phyloP scores from a whole-genome alignment of 2,888 invertebrate species.

The Deilephila porcellus region DNA sequence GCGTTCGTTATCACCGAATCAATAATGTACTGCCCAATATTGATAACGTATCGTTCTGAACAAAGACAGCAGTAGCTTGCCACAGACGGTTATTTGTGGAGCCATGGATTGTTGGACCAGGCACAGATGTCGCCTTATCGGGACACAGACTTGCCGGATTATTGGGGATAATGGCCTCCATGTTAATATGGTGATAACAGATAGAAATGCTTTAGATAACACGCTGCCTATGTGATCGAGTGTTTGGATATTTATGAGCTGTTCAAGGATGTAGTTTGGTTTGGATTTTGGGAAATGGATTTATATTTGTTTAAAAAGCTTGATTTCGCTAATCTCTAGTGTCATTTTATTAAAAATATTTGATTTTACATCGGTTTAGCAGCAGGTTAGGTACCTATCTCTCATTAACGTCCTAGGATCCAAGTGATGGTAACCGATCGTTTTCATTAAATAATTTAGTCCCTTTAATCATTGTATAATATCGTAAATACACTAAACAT shows the following conservation, averaged over 20 bases:
- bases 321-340: too few species aligned
- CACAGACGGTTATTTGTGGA: slow-evolving; percentile 51
- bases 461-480: too few species aligned
- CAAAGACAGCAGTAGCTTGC: slow-evolving; percentile 59
- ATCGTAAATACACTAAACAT: not conserved
- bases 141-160: slow-evolving; percentile 62
- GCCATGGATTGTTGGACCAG: slow-evolving; percentile 42
- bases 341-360: too few species aligned
- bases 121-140: slow-evolving; percentile 45
- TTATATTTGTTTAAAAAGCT: too few species aligned
- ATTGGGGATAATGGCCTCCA: slow-evolving; percentile 65
- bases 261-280: not conserved
- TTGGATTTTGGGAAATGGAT: too few species aligned
- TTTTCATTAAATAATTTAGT: too few species aligned
- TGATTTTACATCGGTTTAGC: too few species aligned
- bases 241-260: not conserved
- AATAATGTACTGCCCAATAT: slow-evolving; percentile 76
- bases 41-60: slow-evolving; percentile 66
- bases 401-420: too few species aligned
- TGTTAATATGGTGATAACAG: slow-evolving; percentile 55
- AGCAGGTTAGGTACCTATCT: too few species aligned
- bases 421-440: too few species aligned
- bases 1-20: slow-evolving; percentile 73
- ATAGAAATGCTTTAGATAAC: slow-evolving; percentile 41
- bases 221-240: slow-evolving; percentile 19